A percentile compares a stretch with the other conserved stretches of the same genome.
These are phyloP conservation scores for Phlogophora meticulosa DNA, from an alignment of 2,888 invertebrate genomes.

Conservation along the genomic window DNA sequence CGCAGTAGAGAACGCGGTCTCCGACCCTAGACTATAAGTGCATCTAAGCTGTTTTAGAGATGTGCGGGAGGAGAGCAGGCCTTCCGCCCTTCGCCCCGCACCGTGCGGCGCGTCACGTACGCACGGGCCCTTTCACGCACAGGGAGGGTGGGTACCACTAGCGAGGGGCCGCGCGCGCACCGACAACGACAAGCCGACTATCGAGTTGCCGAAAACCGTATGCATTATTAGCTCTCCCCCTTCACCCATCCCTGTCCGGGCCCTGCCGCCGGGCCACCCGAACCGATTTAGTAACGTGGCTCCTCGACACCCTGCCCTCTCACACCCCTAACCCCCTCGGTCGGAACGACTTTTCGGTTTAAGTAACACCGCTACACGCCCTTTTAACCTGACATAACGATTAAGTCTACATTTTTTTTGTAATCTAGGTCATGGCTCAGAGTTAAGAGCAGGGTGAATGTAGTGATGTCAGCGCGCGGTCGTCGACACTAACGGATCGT, in stretches of 20 bases:
- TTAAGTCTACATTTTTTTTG: slow-evolving; percentile 66
- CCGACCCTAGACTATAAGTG: slow-evolving; percentile 79
- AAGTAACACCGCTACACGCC: slow-evolving; percentile 55
- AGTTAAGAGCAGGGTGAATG: slow-evolving; percentile 77
- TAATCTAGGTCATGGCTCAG: slow-evolving; percentile 83
- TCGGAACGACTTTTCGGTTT: slow-evolving; percentile 58
- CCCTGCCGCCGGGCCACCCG: slow-evolving; percentile 71
- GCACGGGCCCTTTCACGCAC: slow-evolving; percentile 82
- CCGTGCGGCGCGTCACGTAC: slow-evolving; percentile 84
- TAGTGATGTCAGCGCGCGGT: slow-evolving; percentile 83
- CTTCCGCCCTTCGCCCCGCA: slow-evolving; percentile 75
- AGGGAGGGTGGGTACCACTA: slow-evolving; percentile 72
- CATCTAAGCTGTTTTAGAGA: slow-evolving; percentile 80
- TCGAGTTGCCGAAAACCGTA: slow-evolving; percentile 86
- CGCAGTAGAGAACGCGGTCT: slow-evolving; percentile 76
- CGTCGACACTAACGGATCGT: slow-evolving; percentile 91
- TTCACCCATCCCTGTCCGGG: slow-evolving; percentile 69
- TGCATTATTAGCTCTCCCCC: slow-evolving; percentile 85
- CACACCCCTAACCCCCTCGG: slow-evolving; percentile 69
- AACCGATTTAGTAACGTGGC: slow-evolving; percentile 69
- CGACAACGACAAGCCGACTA: slow-evolving; percentile 74
- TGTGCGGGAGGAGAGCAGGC: slow-evolving; percentile 78
- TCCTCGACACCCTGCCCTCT: slow-evolving; percentile 72
- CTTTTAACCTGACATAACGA: slow-evolving; percentile 70
- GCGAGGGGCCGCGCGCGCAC: slow-evolving; percentile 85